Percentiles rank a stretch among this genome's conserved stretches.
Evolutionary conservation across 2,888 invertebrate genomes (phyloP).

Genomic region (Atherix ibis): DNA sequence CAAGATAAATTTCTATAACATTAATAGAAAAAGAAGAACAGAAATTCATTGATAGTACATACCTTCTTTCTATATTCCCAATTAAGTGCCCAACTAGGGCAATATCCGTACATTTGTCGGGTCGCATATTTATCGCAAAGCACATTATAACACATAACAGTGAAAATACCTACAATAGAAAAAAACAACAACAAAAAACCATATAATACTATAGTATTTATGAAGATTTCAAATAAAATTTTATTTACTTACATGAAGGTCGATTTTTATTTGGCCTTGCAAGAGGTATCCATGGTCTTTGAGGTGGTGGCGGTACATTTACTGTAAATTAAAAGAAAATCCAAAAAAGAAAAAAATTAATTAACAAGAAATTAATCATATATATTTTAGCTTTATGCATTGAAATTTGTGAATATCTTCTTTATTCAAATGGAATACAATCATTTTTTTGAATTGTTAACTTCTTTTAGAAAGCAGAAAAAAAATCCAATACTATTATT

Average conservation of each 20-base stretch:
- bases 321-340: conserved; percentile 49
- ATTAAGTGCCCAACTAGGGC: conserved; percentile 95
- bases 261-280: conserved; percentile 75
- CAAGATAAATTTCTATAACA: too few species aligned
- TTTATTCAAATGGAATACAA: too few species aligned
- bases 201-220: background rate
- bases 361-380: too few species aligned
- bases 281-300: conserved; percentile 88
- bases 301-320: conserved; percentile 76
- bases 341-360: conserved; percentile 1
- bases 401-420: too few species aligned
- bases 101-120: conserved; percentile 96
- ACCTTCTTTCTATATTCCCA: conserved; percentile 97
- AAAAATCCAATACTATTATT: too few species aligned
- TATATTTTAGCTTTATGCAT: too few species aligned
- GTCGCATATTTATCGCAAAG: conserved; percentile 98
- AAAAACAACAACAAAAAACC: conserved; percentile 8
- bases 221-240: too few species aligned
- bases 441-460: too few species aligned
- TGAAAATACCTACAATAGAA: conserved; percentile 67
- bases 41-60: background rate
- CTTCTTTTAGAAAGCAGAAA: too few species aligned
- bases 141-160: conserved; percentile 99
- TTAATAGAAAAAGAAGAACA: too few species aligned
- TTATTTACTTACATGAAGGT: conserved; percentile 80